These are phyloP conservation scores for Napeogenes inachia DNA, from an alignment of 2,888 invertebrate genomes.

Conservation along the genomic window DNA sequence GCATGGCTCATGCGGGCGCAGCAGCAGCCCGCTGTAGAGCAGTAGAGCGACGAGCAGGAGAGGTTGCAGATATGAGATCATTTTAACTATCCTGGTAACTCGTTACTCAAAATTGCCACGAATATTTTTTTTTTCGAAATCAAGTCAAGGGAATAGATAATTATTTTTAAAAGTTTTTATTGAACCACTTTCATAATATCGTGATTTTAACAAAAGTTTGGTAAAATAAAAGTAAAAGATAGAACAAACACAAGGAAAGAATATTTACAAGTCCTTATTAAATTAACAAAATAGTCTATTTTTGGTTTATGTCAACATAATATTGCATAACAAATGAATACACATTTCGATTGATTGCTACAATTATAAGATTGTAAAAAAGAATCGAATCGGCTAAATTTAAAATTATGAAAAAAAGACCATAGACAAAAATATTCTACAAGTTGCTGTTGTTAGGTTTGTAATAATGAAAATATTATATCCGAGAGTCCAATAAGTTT, in stretches of 20 bases:
- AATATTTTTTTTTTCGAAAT: no score
- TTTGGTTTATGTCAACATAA: background rate
- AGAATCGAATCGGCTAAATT: conserved; percentile 15
- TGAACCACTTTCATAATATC: background rate
- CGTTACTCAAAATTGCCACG: no score
- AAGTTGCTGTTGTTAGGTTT: background rate
- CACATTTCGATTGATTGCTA: background rate
- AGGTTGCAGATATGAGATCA: background rate
- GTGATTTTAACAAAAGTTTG: no score
- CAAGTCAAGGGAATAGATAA: no score
- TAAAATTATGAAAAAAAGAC: conserved; percentile 24
- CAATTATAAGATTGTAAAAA: conserved; percentile 1
- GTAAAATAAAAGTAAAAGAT: no score
- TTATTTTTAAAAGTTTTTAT: background rate
- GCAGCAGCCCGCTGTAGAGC: no score
- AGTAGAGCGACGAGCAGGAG: background rate
- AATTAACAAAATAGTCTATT: no score
- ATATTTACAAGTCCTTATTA: no score
- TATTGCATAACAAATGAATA: background rate
- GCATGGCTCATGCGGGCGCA: no score
- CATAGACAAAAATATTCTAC: conserved; percentile 26
- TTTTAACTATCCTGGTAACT: no score
- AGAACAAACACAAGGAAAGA: no score
- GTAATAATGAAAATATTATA: conserved; percentile 4
- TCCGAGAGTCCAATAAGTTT: background rate